Conservation (phyloP, 2,113 vertebrate genomes). For the Toxostoma redivivum region DNA sequence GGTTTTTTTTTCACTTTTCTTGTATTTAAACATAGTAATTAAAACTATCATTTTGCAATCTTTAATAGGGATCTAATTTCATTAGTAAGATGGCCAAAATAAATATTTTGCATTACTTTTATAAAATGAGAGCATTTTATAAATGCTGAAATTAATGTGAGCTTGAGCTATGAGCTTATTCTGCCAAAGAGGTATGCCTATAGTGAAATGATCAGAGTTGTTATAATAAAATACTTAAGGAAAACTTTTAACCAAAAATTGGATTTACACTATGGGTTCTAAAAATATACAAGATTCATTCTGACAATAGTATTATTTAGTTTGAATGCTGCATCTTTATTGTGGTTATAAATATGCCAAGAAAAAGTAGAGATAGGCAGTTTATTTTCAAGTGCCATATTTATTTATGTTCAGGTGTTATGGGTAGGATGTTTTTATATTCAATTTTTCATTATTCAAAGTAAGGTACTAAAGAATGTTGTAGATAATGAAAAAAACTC, state of each 20-base stretch:
- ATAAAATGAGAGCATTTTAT: background rate
- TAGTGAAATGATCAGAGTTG: background rate
- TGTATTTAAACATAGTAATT: background rate
- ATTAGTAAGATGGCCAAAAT: background rate
- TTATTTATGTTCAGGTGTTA: background rate
- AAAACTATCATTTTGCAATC: background rate
- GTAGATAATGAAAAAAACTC: background rate
- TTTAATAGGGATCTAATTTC: background rate
- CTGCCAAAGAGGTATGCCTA: background rate
- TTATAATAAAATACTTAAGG: background rate
- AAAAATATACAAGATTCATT: background rate
- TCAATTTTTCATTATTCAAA: background rate
- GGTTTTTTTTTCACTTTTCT: background rate
- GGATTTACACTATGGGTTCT: background rate
- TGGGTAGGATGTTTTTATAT: background rate
- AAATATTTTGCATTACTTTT: background rate
- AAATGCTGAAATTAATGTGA: background rate
- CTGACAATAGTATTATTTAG: background rate
- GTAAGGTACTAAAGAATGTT: background rate
- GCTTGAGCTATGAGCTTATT: background rate
- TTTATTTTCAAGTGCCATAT: background rate
- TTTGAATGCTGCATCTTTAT: background rate
- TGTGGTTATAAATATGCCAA: background rate
- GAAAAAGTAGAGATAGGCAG: background rate
- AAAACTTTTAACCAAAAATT: background rate